Conservation (phyloP, 2,797 vertebrate genomes). For the Siniperca undulata region DNA sequence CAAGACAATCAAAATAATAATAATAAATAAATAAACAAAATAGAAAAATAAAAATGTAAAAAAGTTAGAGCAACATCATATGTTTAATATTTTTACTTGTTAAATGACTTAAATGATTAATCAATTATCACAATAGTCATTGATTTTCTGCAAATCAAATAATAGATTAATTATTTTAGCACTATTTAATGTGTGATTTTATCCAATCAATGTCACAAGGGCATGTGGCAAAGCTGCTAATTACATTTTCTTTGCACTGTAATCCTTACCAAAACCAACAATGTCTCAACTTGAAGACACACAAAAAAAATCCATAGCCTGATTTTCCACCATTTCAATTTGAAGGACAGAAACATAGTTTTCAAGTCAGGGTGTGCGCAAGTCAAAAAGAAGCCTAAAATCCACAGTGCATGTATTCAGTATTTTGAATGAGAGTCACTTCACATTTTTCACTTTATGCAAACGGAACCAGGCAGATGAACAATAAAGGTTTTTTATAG, state of each 20-base stretch:
- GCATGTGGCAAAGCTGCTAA: background rate
- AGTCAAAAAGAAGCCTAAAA: slow-evolving; percentile 10
- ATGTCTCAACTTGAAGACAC: background rate
- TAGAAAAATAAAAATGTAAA: background rate
- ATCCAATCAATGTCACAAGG: background rate
- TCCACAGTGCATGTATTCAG: background rate
- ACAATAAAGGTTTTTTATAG: slow-evolving; percentile 6
- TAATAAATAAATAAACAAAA: background rate
- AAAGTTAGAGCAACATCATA: background rate
- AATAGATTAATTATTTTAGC: background rate
- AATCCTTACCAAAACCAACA: slow-evolving; percentile 3
- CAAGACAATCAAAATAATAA: background rate
- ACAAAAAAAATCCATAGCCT: background rate
- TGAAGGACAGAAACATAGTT: slow-evolving; percentile 2
- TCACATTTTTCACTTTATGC: background rate
- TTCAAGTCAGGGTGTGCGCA: background rate
- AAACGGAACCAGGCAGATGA: slow-evolving; percentile 14
- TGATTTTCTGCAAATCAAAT: background rate
- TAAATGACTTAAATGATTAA: background rate
- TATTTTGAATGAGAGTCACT: background rate
- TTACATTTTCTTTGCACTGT: background rate
- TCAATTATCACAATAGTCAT: background rate
- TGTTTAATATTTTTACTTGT: background rate
- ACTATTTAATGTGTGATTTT: background rate
- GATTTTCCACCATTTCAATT: background rate